A percentile compares a stretch with the other conserved stretches of the same genome.
Conservation (phyloP, 2,888 invertebrate species). For the Callyntrura sp. region DNA sequence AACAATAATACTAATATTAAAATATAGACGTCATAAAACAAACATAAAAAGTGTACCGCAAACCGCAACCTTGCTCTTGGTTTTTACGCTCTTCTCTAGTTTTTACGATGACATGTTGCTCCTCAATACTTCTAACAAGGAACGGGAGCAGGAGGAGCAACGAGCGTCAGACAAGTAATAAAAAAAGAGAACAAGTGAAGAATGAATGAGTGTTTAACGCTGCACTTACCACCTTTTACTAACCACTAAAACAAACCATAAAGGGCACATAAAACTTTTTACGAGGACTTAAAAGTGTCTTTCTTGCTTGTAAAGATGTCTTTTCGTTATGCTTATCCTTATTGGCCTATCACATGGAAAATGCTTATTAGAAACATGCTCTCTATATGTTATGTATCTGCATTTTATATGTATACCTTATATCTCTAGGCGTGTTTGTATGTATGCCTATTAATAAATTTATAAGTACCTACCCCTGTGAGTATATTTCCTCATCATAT, state of each 20-base stretch:
- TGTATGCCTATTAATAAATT: not conserved
- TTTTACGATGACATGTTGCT: slow-evolving; percentile 20
- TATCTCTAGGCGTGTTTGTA: not conserved
- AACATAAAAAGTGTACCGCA: not conserved
- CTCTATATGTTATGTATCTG: not conserved
- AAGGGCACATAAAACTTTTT: slow-evolving; percentile 78
- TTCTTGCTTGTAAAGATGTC: slow-evolving; percentile 60
- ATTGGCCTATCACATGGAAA: slow-evolving; percentile 54
- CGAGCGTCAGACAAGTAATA: slow-evolving; percentile 26
- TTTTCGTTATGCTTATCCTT: slow-evolving; percentile 61
- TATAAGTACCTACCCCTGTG: not conserved
- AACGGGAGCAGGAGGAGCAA: slow-evolving; percentile 43
- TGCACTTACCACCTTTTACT: slow-evolving; percentile 78
- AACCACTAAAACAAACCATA: slow-evolving; percentile 79
- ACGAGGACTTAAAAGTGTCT: slow-evolving; percentile 73
- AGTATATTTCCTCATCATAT: not conserved
- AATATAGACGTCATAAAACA: slow-evolving; percentile 41
- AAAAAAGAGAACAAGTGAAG: slow-evolving; percentile 31
- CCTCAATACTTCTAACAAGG: slow-evolving; percentile 47
- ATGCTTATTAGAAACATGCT: not conserved
- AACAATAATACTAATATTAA: slow-evolving; percentile 35
- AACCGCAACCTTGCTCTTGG: slow-evolving; percentile 4
- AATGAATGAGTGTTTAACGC: slow-evolving; percentile 73
- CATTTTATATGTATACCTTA: no score
- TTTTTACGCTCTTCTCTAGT: not conserved